Evolutionary conservation across 2,113 vertebrate species (phyloP).

Genomic region (Burhinus oedicnemus): DNA sequence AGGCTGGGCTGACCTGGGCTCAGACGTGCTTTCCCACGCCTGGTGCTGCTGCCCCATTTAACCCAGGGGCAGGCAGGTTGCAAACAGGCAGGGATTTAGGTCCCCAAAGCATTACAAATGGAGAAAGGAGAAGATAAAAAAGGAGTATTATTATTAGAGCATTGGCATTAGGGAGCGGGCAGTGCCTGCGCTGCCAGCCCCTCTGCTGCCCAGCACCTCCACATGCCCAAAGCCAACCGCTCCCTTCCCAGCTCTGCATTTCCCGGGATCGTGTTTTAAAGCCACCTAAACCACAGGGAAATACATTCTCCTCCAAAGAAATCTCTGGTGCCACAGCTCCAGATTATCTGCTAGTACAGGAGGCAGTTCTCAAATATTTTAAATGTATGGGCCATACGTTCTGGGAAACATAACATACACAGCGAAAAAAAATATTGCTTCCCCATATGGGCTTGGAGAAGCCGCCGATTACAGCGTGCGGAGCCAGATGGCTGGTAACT

Average conservation of each 20-base stretch:
- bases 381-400: slow-evolving; percentile 53
- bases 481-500: slow-evolving; percentile 66
- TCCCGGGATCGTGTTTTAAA: neutral
- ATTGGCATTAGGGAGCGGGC: fast-evolving
- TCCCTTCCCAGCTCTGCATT: neutral
- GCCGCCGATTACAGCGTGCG: neutral
- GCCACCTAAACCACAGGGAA: neutral
- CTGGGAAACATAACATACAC: slow-evolving; percentile 47
- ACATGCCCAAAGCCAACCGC: fast-evolving
- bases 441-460: slow-evolving; percentile 49
- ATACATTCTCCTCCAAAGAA: neutral
- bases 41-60: neutral
- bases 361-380: slow-evolving; percentile 21
- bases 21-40: fast-evolving
- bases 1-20: neutral
- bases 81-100: neutral
- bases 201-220: neutral
- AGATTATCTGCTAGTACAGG: slow-evolving; percentile 6
- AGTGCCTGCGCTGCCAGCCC: neutral
- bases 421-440: slow-evolving; percentile 39
- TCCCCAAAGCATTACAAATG: neutral
- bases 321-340: neutral
- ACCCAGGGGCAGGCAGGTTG: neutral
- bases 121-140: neutral
- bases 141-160: neutral